Base-by-base conservation (phyloP, 2,797 vertebrate genomes). In the Rhinophrynus dorsalis region DNA sequence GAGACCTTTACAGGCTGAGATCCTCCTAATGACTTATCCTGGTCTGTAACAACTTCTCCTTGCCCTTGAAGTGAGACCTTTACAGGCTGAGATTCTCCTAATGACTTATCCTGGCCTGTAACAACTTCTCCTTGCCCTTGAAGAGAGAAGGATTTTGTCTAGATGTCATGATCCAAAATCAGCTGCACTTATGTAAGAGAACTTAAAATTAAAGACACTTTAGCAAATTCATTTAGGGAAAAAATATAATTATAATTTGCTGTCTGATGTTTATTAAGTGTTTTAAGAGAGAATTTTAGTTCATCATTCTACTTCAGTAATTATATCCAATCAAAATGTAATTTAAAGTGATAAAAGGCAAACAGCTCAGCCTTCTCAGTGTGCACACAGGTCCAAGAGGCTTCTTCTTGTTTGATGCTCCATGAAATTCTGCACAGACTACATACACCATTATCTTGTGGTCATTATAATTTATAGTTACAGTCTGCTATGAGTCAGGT, bases 181-280 rank as follows among this genome's bases (percentile, higher is more conserved):
- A 59, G 35, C 37, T 5, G 37, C 37, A 42, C 56, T 27, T 26
- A 59, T 12, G 8, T 7, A 29, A 48, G 15, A 3, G 35, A 75
- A 75, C 55, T 78, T 80, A 71, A 79, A 84, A 84, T 81, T 77
- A 85, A 86, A 84, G 77, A 77, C 84, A 84, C 76, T 55, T 52
- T 30, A 55, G n/a, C 74, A 83, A 76, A 86, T 83, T 81, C 77
- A 77, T 74, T 82, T 81, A 38, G 35, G 8, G 70, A 81, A 73
- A 73, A 81, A 72, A 79, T 83, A 81, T 76, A 67, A 75, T 76
- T 59, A 40, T 40, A 23, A 59, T 59, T 59, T 40, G 56, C 4
- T 37, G 42, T 59, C 56, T 42, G 56, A 27, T 29, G 56, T 29
- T 42, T 59, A 59, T 59, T 59, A 59, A 59, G 56, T 59, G 35